Evolutionary conservation across 2,113 vertebrate genomes (phyloP), one percentile per base, ranked within the genome.

Genomic region (Epinephelus moara): DNA sequence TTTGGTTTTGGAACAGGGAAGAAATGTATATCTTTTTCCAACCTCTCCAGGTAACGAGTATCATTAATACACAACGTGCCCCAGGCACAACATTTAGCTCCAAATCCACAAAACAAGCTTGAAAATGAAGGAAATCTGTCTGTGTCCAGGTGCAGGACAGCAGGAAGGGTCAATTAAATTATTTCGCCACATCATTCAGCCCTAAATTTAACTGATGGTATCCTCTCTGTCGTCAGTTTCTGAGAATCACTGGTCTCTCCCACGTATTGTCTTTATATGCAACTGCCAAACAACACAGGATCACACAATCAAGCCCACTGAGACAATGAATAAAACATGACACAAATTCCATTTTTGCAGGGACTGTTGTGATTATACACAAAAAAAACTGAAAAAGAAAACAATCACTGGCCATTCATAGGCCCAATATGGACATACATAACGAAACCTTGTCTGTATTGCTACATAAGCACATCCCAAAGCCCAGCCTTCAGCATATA

Each of bases 121-220:
- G 4, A 30, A 30, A 30, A 30, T 30, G 30, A 30, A 30, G 30
- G 4, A 30, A 30, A 30, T 30, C 30, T 30, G 30, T 30, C 30
- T 30, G 4, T 4, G 4, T 30, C 30, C 30, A 30, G 30, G 30
- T 30, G 30, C 30, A 30, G 30, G 30, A 30, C 30, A 4, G 30
- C 30, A 30, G 30, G 4, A 30, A 4, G 4, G 30, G 30, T 30
- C 42, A 45, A 45, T 45, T 12, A 45, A 9, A 45, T 42, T 42
- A 42, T 45, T 45, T 45, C 2, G 9, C 42, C 42, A 45, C 11
- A 45, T 45, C 9, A 8, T 3, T 45, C 9, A 45, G 42, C 10
- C 42, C 42, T 45, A 49, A 76, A 69, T 67, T 70, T 27, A 77
- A 71, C 18, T 60, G 42, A 6, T 50, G n/a, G 45, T 37, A 19